Percentiles rank a stretch among this genome's conserved stretches.
Conservation (phyloP, 2,888 invertebrate genomes). For the Hydrotaea cyrtoneurina region DNA sequence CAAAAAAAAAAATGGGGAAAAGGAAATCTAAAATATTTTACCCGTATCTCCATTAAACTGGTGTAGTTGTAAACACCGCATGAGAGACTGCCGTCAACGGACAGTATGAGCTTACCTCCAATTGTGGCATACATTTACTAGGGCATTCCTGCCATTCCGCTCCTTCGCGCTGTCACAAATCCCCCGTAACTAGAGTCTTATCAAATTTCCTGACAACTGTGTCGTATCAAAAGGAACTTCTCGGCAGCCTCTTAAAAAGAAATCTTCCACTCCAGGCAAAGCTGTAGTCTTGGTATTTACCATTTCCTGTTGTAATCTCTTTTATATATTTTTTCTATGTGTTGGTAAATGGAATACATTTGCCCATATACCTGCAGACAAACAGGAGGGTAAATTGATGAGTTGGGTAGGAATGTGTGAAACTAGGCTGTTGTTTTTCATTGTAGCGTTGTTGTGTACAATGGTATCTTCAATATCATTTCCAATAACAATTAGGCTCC, state of each 20-base stretch:
- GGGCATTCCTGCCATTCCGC: too few species aligned
- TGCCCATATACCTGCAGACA: too few species aligned
- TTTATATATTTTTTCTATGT: background rate
- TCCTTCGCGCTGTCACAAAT: background rate
- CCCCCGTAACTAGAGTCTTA: conserved; percentile 11
- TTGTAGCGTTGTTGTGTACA: too few species aligned
- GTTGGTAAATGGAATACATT: too few species aligned
- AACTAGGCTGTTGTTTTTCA: too few species aligned
- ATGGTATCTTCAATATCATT: too few species aligned
- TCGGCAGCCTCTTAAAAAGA: background rate
- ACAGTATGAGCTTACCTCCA: background rate
- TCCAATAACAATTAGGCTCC: too few species aligned
- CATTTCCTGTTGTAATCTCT: conserved; percentile 14
- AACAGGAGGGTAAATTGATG: too few species aligned
- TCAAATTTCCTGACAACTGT: conserved; percentile 27
- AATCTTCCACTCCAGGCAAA: background rate
- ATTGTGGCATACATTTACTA: conserved; percentile 3
- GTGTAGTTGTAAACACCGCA: background rate
- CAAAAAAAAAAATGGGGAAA: background rate
- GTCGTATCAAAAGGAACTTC: background rate
- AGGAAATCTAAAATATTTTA: background rate
- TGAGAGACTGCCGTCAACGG: too few species aligned
- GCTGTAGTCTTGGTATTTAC: conserved; percentile 1
- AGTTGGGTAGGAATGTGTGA: too few species aligned
- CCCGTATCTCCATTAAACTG: background rate